Percentiles rank a stretch among this genome's conserved stretches.
These are phyloP conservation scores for Mycetomoellerius zeteki DNA, from an alignment of 1,140 invertebrate genomes.

Conservation along the genomic window DNA sequence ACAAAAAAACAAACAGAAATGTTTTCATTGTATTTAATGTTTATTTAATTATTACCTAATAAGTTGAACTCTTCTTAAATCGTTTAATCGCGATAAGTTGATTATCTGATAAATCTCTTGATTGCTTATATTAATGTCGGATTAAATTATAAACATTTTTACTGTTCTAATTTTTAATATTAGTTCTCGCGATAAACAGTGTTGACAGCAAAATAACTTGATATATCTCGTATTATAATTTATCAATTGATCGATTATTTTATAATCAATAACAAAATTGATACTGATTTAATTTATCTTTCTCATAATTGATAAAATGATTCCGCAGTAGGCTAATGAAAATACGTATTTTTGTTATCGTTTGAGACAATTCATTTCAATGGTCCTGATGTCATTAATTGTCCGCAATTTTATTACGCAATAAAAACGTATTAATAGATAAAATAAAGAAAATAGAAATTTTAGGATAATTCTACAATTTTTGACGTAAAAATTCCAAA, in stretches of 20 bases:
- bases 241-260: conserved; percentile 9
- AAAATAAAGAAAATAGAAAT: neutral
- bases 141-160: conserved; percentile 16
- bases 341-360: neutral
- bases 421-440: neutral
- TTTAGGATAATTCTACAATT: neutral
- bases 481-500: neutral
- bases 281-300: conserved; percentile 12
- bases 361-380: neutral
- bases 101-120: neutral
- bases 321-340: neutral
- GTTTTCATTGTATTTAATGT: neutral
- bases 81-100: too few relatives aligned
- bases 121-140: neutral
- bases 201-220: neutral
- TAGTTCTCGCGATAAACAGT: neutral
- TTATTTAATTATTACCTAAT: neutral
- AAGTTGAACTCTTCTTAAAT: neutral
- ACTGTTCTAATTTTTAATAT: neutral
- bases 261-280: neutral
- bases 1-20: neutral
- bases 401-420: neutral
- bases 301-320: neutral
- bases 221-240: neutral
- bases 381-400: neutral